phyloP scores from a whole-genome alignment of 35 echinoderm and acorn worm species.

The Heliocidaris erythrogramma region DNA sequence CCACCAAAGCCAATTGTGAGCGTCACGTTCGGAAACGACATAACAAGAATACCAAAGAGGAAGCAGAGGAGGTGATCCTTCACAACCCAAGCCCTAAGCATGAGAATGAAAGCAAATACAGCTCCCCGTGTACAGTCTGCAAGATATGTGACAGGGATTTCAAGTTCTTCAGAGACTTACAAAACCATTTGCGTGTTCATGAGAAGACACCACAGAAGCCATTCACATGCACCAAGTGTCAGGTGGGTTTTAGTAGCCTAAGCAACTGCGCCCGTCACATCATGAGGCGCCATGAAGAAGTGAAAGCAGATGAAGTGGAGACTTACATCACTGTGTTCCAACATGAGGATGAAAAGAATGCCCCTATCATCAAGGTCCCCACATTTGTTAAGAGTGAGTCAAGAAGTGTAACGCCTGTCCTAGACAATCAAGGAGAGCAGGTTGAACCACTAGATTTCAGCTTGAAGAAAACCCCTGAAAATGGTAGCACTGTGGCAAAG shows the following conservation, averaged over 20 bases:
- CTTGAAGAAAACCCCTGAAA: slow-evolving; percentile 24
- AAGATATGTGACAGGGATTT: slow-evolving; percentile 88
- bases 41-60: slow-evolving; percentile 70
- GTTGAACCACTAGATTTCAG: slow-evolving; percentile 69
- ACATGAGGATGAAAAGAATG: slow-evolving; percentile 34
- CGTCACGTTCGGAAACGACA: slow-evolving; percentile 91
- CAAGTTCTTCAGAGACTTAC: slow-evolving; percentile 95
- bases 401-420: slow-evolving; percentile 16
- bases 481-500: background rate
- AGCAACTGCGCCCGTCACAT: slow-evolving; percentile 94
- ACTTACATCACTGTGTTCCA: slow-evolving; percentile 61
- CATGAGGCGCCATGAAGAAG: slow-evolving; percentile 74
- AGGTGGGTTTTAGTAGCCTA: slow-evolving; percentile 78
- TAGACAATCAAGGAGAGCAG: slow-evolving; percentile 52
- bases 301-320: slow-evolving; percentile 60
- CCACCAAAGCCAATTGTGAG: slow-evolving; percentile 98
- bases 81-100: slow-evolving; percentile 60
- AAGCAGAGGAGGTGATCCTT: slow-evolving; percentile 76
- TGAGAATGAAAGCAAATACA: slow-evolving; percentile 63
- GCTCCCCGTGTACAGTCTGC: slow-evolving; percentile 86
- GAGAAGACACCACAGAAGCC: slow-evolving; percentile 80
- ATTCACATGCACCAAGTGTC: slow-evolving; percentile 81
- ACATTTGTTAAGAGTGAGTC: slow-evolving; percentile 17
- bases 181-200: slow-evolving; percentile 92
- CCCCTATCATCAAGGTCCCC: background rate